Conservation (phyloP, 92 coral and sea anemone species). For the Metridium senile region DNA sequence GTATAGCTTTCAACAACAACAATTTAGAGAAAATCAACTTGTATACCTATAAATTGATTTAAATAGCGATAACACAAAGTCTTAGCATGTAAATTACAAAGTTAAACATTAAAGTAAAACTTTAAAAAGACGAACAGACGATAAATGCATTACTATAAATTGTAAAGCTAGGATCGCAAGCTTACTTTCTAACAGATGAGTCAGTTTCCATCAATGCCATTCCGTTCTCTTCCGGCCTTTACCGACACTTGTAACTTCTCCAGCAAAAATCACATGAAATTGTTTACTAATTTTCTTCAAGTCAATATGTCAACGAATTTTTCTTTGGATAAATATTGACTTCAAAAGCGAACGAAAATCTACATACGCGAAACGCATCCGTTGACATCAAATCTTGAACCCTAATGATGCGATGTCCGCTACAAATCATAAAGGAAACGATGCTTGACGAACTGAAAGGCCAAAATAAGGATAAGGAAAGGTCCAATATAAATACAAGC, state of each 20-base stretch:
- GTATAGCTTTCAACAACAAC: background rate
- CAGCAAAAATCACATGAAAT: background rate
- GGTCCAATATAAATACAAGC: conserved; percentile 27
- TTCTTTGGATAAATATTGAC: conserved; percentile 23
- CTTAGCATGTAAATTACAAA: background rate
- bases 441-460: conserved; percentile 14
- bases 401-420: background rate
- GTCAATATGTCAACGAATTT: background rate
- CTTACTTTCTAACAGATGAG: background rate
- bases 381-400: conserved; percentile 11
- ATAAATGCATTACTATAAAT: background rate
- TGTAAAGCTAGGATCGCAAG: too few species aligned
- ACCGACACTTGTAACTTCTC: background rate
- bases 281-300: background rate
- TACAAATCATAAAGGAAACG: background rate
- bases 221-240: background rate
- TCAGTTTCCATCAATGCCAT: background rate
- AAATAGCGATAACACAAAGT: too few species aligned
- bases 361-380: conserved; percentile 14
- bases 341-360: conserved; percentile 1
- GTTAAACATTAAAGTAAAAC: background rate
- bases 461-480: background rate
- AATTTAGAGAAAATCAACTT: background rate
- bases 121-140: background rate
- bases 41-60: background rate